phyloP scores from a whole-genome alignment of 2,888 invertebrate species.

The Sinelater perroti region DNA sequence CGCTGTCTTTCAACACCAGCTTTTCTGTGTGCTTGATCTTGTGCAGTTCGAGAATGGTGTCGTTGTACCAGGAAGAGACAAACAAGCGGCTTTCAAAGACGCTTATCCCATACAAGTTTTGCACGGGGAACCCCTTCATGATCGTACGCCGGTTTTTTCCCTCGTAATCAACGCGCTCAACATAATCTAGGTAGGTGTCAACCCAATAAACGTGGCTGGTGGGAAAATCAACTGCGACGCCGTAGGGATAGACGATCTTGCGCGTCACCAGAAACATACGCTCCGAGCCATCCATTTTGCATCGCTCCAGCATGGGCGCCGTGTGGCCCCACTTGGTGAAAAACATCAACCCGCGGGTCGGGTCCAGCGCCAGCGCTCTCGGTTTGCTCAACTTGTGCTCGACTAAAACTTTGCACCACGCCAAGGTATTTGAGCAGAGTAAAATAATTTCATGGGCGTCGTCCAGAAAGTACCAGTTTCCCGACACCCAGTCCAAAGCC shows the following conservation, averaged over 20 bases:
- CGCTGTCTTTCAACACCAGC: conserved; percentile 63
- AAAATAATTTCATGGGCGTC: conserved; percentile 65
- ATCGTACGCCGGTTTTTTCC: conserved; percentile 72
- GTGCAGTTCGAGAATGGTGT: conserved; percentile 69
- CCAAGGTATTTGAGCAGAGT: conserved; percentile 71
- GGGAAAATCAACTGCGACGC: conserved; percentile 76
- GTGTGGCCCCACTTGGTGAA: conserved; percentile 78
- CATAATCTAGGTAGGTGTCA: conserved; percentile 80
- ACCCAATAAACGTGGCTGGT: conserved; percentile 80
- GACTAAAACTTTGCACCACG: conserved; percentile 74
- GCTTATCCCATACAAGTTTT: conserved; percentile 74
- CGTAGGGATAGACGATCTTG: conserved; percentile 81
- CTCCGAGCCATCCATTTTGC: conserved; percentile 71
- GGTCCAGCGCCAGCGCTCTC: conserved; percentile 81
- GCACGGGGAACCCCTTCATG: conserved; percentile 65
- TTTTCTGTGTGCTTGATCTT: conserved; percentile 65
- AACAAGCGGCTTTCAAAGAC: conserved; percentile 79
- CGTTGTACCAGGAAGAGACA: conserved; percentile 76
- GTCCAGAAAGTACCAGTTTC: conserved; percentile 74
- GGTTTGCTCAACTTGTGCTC: conserved; percentile 74
- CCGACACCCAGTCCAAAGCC: conserved; percentile 84
- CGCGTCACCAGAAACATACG: conserved; percentile 68
- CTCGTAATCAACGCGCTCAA: conserved; percentile 81
- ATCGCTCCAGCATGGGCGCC: conserved; percentile 70
- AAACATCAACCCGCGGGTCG: conserved; percentile 78